phyloP scores from a whole-genome alignment of 2,797 vertebrate genomes.

The Anguilla anguilla region DNA sequence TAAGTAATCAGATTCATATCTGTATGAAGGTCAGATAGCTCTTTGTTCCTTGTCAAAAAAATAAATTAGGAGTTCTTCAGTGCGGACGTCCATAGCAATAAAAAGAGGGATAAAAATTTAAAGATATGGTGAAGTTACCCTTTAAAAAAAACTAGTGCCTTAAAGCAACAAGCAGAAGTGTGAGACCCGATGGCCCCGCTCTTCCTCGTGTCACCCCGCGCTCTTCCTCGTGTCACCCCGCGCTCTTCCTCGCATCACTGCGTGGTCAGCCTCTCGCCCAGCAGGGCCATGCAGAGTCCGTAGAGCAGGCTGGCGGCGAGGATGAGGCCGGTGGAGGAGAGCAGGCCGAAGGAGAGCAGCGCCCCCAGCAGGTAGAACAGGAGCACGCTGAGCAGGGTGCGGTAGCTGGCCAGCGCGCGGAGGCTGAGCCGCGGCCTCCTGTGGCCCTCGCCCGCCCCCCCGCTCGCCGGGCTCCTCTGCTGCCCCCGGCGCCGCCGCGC shows the following conservation, averaged over 20 bases:
- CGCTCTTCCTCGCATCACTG: slow-evolving; percentile 56
- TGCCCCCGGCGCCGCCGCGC: slow-evolving; percentile 16
- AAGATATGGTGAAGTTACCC: neutral
- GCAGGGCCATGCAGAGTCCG: slow-evolving; percentile 73
- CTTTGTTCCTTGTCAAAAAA: neutral
- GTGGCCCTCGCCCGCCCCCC: slow-evolving; percentile 32
- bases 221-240: neutral
- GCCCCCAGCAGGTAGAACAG: slow-evolving; percentile 74
- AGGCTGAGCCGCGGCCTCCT: slow-evolving; percentile 80
- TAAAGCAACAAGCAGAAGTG: slow-evolving; percentile 14
- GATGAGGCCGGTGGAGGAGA: slow-evolving; percentile 75
- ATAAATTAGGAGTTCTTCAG: neutral
- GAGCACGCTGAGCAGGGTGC: slow-evolving; percentile 75
- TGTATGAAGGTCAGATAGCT: neutral
- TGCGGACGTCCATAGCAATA: neutral
- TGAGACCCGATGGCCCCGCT: neutral
- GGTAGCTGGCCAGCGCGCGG: slow-evolving; percentile 87
- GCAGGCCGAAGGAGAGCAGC: slow-evolving; percentile 73
- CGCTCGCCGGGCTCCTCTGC: slow-evolving; percentile 62
- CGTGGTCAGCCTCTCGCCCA: slow-evolving; percentile 74
- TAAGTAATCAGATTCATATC: too few species aligned
- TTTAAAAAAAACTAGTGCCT: neutral
- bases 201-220: too few species aligned
- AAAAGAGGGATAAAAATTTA: neutral
- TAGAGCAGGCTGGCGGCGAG: slow-evolving; percentile 72